Evolutionary conservation across 1,140 invertebrate species (phyloP).

Genomic region (Diploscapter pachys): DNA sequence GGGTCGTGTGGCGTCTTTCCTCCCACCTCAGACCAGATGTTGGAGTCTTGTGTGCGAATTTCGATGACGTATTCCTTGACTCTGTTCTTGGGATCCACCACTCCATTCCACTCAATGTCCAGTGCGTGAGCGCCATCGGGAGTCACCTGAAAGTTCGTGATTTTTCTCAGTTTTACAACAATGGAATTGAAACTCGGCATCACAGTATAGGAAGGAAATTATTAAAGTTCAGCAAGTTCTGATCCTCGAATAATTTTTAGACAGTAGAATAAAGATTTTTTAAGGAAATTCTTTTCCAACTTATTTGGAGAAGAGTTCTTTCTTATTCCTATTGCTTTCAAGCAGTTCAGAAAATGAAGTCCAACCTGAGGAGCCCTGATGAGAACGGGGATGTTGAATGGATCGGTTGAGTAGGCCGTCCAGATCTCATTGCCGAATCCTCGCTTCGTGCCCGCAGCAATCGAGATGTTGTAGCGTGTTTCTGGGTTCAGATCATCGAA

Average conservation of each 20-base stretch:
- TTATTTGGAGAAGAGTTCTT: too few relatives aligned
- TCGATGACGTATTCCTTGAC: slow-evolving; percentile 56
- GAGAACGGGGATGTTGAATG: slow-evolving; percentile 54
- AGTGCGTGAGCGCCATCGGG: slow-evolving; percentile 52
- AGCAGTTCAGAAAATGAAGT: too few relatives aligned
- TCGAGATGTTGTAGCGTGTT: slow-evolving; percentile 55
- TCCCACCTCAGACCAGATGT: slow-evolving; percentile 48
- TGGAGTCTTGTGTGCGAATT: slow-evolving; percentile 47
- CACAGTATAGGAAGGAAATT: too few relatives aligned
- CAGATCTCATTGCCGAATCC: slow-evolving; percentile 53
- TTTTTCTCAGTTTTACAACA: background rate
- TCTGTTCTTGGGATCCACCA: slow-evolving; percentile 52
- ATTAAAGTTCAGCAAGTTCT: too few relatives aligned
- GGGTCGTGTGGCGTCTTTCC: slow-evolving; percentile 50
- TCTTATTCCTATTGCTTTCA: too few relatives aligned
- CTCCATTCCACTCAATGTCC: slow-evolving; percentile 55
- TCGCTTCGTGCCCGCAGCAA: slow-evolving; percentile 49
- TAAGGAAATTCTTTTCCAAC: too few relatives aligned
- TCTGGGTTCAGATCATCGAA: slow-evolving; percentile 53
- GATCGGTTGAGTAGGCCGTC: slow-evolving; percentile 54
- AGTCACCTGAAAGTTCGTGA: slow-evolving; percentile 36
- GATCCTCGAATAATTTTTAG: too few relatives aligned
- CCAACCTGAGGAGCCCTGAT: slow-evolving; percentile 34
- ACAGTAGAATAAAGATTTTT: too few relatives aligned
- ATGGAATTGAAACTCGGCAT: too few relatives aligned